phyloP scores from a whole-genome alignment of 2,797 vertebrate genomes.

The Cichlasoma orientale region DNA sequence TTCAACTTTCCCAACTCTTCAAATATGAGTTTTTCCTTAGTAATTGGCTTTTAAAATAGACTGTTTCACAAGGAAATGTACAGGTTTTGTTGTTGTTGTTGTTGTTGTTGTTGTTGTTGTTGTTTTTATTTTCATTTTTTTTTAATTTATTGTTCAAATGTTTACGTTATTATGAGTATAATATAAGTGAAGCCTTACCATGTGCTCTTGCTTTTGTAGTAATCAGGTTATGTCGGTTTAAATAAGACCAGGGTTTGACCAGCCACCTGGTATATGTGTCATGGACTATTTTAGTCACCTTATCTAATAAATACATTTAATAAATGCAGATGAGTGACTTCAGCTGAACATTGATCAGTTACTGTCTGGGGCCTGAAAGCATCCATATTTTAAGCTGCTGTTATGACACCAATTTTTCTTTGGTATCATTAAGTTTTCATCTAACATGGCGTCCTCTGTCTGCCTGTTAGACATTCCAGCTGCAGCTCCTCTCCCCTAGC shows the following conservation, averaged over 20 bases:
- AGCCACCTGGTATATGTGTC: background rate
- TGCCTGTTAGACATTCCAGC: conserved; percentile 93
- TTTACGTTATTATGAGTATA: background rate
- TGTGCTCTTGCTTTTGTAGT: background rate
- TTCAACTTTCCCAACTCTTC: background rate
- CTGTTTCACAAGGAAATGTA: background rate
- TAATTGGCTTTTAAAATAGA: background rate
- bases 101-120: too few species aligned
- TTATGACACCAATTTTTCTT: background rate
- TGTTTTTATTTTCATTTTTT: too few species aligned
- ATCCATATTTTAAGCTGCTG: background rate
- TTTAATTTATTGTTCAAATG: background rate
- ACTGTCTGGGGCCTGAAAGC: background rate
- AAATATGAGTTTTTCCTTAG: background rate
- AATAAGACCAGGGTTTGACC: background rate
- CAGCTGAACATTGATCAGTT: background rate
- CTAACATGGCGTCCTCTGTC: background rate
- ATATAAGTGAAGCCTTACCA: background rate
- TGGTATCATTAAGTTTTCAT: conserved; percentile 6
- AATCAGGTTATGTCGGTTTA: background rate
- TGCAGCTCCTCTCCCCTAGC: conserved; percentile 99
- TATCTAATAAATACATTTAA: background rate
- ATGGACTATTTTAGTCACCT: background rate
- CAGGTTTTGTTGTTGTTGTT: background rate
- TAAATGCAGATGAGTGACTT: background rate